Evolutionary conservation across 2,797 vertebrate genomes (phyloP).

Genomic region (Chiroxiphia lanceolata): DNA sequence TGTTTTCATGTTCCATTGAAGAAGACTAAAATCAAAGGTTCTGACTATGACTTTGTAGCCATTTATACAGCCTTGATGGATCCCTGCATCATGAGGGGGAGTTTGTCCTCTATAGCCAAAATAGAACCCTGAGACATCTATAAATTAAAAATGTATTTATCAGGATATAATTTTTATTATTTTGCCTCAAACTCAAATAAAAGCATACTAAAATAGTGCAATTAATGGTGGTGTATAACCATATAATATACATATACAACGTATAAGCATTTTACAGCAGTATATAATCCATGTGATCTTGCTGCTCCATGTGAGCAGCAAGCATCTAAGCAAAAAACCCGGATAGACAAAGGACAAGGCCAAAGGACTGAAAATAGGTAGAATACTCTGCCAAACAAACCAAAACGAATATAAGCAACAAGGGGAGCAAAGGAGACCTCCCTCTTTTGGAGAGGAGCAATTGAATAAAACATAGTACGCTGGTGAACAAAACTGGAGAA

Average conservation of each 20-base stretch:
- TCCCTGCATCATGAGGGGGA: not conserved
- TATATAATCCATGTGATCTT: not conserved
- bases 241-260: not conserved
- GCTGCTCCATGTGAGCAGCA: not conserved
- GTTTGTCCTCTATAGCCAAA: not conserved
- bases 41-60: not conserved
- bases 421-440: not conserved
- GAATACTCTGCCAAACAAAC: not conserved
- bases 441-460: fast-evolving
- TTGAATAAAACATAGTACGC: not conserved
- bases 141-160: not conserved
- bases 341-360: not conserved
- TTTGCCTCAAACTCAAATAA: not conserved
- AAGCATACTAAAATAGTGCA: not conserved
- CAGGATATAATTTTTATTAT: not conserved
- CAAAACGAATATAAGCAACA: not conserved
- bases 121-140: not conserved
- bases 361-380: not conserved
- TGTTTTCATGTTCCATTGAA: not conserved
- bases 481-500: not conserved
- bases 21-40: not conserved
- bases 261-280: not conserved
- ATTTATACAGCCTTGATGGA: not conserved
- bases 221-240: not conserved
- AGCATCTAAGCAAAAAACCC: not conserved